Base-by-base conservation (phyloP, 2,113 vertebrate species). In the Rallus limicola region DNA sequence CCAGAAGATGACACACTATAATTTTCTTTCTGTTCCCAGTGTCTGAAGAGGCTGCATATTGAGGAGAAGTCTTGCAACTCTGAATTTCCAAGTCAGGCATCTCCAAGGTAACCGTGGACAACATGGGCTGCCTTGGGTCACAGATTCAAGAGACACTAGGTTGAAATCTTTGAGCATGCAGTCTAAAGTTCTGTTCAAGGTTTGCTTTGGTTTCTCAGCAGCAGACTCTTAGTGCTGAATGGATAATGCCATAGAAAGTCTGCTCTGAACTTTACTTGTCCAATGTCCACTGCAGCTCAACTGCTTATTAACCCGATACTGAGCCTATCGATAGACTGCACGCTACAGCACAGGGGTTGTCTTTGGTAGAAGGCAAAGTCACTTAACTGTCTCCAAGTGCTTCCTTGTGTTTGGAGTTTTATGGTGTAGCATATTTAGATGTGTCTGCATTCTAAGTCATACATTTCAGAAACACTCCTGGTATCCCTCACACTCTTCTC, bases 21-120 rank as follows among this genome's bases (percentile, higher is more conserved):
- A 70, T 70, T 80, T 78, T 78, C 24, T 78, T 80, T 89, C n/a
- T 88, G 9, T 78, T 96, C 69, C 17, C 65, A 97, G 97, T 74
- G 93, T 81, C 29, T 95, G 82, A 97, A 97, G 91, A 94, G 91
- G 76, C 87, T 91, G 13, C 95, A 94, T 50, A 69, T 94, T 58
- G 96, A 97, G 16, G 97, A 93, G 48, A 92, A 80, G 50, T 46
- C 88, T 82, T 63, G 63, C 50, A 60, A 80, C 31, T 64, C 92
- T 48, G 77, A 82, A 92, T 52, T 80, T 60, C 36, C 67, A 56
- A 2, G 46, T 33, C 70, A 20, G 17, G 38, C 44, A 4, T 86
- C 94, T 71, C 81, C 72, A 81, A 96, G 97, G 97, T 97, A 96
- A 87, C 67, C 59, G 4, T 64, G 60, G 69, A 63, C 56, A 75